Evolutionary conservation across 2,888 invertebrate genomes (phyloP), one percentile per base, ranked within the genome.

Genomic region (Gisinianus flammeolus): DNA sequence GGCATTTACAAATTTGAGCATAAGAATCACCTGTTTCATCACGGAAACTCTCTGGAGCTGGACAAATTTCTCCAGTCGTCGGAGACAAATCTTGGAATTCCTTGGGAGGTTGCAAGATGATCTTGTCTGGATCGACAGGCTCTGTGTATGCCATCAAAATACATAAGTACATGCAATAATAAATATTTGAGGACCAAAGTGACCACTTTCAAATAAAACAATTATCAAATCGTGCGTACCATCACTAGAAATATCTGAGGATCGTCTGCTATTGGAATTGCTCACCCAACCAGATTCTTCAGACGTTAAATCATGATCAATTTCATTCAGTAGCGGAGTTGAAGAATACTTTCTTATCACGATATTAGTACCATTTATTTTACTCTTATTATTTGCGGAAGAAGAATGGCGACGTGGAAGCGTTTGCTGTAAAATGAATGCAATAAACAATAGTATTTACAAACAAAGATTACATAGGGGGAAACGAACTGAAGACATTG

Each of bases 231-330:
- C n/a, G 6, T 16, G n/a, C 44, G 70, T 28, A 58, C 73, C 79
- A 58, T 79, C 86, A 86, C 89, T 86, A 83, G 86, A 83, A 87
- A 87, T 84, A 85, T 87, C 81, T 86, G 90, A 87, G 87, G 89
- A 85, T 87, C 89, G 87, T 87, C 89, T 87, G 88, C 89, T 88
- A 87, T 88, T 87, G 87, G 89, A 94, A 70, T 77, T 77, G 35
- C 94, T 94, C 0, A 94, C 94, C 94, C 94, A 95, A 0, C 94
- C 94, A 85, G 94, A 94, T 87, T 93, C 93, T 87, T 94, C 94
- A 85, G 94, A 94, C 62, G 79, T 76, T 26, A 76, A 64, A 56
- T 79, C 76, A 44, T 76, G 76, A 24, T 79, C 79, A 62, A 72
- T 77, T 69, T 77, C 72, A 69, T 76, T 77, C 6, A 31, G 77